These are phyloP conservation scores for Paramormyrops hopkinsi DNA, from an alignment of 2,797 vertebrate species.

Conservation along the genomic window DNA sequence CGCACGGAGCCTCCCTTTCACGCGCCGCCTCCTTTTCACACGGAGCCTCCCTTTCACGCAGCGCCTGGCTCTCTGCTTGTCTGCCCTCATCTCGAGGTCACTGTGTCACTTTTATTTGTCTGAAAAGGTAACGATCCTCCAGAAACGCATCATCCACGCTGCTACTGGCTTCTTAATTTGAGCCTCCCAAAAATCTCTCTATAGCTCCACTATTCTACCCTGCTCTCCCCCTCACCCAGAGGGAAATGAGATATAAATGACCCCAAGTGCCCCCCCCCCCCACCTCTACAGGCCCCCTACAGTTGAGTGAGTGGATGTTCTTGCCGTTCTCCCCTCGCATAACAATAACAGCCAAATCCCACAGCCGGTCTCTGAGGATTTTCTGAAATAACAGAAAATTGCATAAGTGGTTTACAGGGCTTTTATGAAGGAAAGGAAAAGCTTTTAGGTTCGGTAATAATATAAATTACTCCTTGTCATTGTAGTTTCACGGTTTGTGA, in stretches of 20 bases:
- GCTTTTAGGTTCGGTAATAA: background rate
- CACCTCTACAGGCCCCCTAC: background rate
- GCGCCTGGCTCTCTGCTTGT: background rate
- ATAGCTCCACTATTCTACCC: background rate
- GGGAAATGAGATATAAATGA: background rate
- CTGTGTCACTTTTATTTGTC: background rate
- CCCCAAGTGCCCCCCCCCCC: background rate
- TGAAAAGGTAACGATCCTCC: background rate
- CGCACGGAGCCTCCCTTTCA: background rate
- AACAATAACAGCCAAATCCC: background rate
- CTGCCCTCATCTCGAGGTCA: background rate
- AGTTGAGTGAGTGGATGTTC: background rate
- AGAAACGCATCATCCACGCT: background rate
- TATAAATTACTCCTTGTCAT: slow-evolving; percentile 2
- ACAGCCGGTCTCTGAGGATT: background rate
- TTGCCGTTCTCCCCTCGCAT: background rate
- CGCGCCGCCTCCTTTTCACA: background rate
- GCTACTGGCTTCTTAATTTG: background rate
- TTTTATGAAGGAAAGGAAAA: background rate
- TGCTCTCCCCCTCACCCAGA: background rate
- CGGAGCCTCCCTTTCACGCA: no score
- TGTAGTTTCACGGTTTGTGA: background rate
- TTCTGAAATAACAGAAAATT: slow-evolving; percentile 1
- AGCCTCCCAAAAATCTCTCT: background rate
- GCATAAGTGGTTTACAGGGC: background rate